Conservation (phyloP, 1,140 invertebrate genomes). For the Colletes gigas region DNA sequence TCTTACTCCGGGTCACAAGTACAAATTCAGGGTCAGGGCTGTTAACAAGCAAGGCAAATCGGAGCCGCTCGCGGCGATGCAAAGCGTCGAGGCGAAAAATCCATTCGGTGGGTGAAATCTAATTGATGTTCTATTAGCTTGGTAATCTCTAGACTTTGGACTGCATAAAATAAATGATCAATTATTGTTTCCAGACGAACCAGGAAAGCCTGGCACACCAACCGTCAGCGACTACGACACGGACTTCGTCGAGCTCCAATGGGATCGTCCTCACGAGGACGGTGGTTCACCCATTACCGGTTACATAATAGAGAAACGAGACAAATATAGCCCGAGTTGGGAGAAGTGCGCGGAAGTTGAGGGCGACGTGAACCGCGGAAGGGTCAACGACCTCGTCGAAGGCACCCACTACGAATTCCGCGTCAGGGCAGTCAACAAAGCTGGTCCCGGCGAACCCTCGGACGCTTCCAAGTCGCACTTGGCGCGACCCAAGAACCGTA, state of each 20-base stretch:
- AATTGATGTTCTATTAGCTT: no score
- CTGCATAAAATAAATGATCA: no score
- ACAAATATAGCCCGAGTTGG: slow-evolving; percentile 93
- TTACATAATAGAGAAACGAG: slow-evolving; percentile 97
- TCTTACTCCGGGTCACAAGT: slow-evolving; percentile 94
- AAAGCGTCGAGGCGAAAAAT: slow-evolving; percentile 98
- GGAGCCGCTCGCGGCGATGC: slow-evolving; percentile 93
- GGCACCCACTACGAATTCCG: slow-evolving; percentile 97
- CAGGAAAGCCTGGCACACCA: slow-evolving; percentile 93
- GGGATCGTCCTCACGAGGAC: slow-evolving; percentile 92
- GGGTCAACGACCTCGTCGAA: slow-evolving; percentile 93
- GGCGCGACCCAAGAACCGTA: slow-evolving; percentile 94
- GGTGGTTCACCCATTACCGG: slow-evolving; percentile 95
- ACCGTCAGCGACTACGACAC: slow-evolving; percentile 95
- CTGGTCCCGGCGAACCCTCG: slow-evolving; percentile 94
- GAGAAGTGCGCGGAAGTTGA: slow-evolving; percentile 92
- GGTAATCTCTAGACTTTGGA: no score
- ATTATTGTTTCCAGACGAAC: slow-evolving; percentile 83
- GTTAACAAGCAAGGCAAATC: slow-evolving; percentile 98
- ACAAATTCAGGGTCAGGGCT: slow-evolving; percentile 97
- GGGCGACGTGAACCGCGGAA: slow-evolving; percentile 91
- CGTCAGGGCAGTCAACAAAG: slow-evolving; percentile 96
- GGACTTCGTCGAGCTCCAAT: slow-evolving; percentile 97
- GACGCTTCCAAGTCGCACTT: slow-evolving; percentile 93
- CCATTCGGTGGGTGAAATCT: slow-evolving; percentile 89